Evolutionary conservation across 2,888 invertebrate species (phyloP).

Genomic region (Ormyrus thymus): DNA sequence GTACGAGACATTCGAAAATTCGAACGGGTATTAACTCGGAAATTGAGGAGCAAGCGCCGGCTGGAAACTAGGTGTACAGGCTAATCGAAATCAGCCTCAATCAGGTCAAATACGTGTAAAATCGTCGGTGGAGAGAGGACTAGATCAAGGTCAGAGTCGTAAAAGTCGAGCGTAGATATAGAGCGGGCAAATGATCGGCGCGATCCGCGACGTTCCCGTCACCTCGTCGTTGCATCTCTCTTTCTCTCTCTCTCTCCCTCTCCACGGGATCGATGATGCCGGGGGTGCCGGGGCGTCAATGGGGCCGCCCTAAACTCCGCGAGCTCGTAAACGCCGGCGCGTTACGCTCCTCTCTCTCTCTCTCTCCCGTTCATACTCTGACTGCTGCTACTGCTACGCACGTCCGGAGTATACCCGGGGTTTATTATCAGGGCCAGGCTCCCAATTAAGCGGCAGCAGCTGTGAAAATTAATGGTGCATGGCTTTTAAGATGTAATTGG

Average conservation of each 20-base stretch:
- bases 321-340: conserved; percentile 69
- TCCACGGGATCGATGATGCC: conserved; percentile 51
- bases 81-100: conserved; percentile 10
- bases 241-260: conserved; percentile 12
- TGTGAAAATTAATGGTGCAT: conserved; percentile 81
- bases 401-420: conserved; percentile 64
- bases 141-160: conserved; percentile 68
- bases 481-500: conserved; percentile 81
- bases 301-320: conserved; percentile 59
- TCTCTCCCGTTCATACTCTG: conserved; percentile 28
- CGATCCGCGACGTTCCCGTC: conserved; percentile 21
- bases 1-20: no score
- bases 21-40: no score
- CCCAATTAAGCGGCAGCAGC: conserved; percentile 81
- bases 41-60: no score
- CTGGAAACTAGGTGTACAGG: no score
- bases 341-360: conserved; percentile 44
- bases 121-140: conserved; percentile 30
- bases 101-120: conserved; percentile 28
- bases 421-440: conserved; percentile 77
- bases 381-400: conserved; percentile 62
- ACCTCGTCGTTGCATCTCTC: conserved; percentile 25
- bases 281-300: conserved; percentile 49
- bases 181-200: conserved; percentile 33
- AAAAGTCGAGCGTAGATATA: conserved; percentile 55